Conservation (phyloP, 2,797 vertebrate genomes). For the Lacerta agilis region DNA sequence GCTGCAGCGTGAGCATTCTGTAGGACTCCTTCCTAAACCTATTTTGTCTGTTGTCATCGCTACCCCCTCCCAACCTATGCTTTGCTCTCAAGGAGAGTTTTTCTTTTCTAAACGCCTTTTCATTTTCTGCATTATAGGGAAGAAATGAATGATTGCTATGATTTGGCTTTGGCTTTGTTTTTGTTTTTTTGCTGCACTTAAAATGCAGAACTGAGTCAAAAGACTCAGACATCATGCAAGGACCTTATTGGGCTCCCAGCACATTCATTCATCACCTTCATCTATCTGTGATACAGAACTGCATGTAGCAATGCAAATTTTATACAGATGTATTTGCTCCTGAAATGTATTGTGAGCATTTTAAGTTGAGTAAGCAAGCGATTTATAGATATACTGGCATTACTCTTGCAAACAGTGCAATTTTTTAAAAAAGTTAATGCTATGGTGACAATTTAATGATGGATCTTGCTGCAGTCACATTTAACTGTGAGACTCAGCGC, state of each 20-base stretch:
- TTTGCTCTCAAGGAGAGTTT: neutral
- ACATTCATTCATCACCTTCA: neutral
- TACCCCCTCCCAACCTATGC: neutral
- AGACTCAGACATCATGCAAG: neutral
- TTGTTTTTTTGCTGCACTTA: neutral
- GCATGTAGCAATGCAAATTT: conserved; percentile 16
- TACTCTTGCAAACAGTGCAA: conserved; percentile 16
- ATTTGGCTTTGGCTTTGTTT: neutral
- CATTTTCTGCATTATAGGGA: conserved; percentile 2
- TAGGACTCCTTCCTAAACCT: neutral
- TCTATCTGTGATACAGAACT: neutral
- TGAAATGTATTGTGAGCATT: conserved; percentile 9
- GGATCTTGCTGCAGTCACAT: conserved; percentile 3
- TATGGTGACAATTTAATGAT: conserved; percentile 15
- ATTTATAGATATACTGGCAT: conserved; percentile 16
- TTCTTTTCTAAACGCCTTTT: neutral
- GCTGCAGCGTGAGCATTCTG: neutral
- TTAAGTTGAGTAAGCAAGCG: conserved; percentile 7
- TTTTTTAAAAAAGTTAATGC: conserved; percentile 19
- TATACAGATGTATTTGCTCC: conserved; percentile 24
- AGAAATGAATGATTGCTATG: fast-evolving
- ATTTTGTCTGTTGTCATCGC: neutral
- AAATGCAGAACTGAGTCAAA: conserved; percentile 1
- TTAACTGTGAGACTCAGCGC: conserved; percentile 8
- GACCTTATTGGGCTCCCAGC: neutral